Conservation (phyloP, 2,888 invertebrate species). For the Meteorus colon region DNA sequence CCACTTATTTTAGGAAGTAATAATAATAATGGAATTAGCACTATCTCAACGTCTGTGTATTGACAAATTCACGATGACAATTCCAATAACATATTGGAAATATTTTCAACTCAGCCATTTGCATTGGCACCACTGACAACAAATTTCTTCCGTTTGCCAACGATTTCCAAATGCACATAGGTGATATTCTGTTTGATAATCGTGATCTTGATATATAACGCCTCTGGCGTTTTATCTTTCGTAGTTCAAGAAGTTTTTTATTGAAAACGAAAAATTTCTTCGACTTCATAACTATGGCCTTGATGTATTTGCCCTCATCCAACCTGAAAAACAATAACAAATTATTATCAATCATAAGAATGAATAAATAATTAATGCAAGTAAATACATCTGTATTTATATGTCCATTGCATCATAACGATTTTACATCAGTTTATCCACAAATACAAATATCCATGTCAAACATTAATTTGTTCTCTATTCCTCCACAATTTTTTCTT, state of each 20-base stretch:
- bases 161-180: constrained; percentile 20
- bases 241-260: constrained; percentile 58
- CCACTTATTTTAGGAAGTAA: constrained; percentile 3
- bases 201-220: neutral
- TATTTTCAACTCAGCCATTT: constrained; percentile 25
- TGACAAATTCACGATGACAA: constrained; percentile 28
- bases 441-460: neutral
- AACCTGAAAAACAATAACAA: constrained; percentile 50
- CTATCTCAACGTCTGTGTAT: constrained; percentile 34
- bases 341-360: neutral
- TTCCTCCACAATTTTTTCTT: neutral
- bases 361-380: neutral
- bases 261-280: constrained; percentile 61
- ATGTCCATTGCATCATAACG: neutral
- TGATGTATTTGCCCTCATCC: constrained; percentile 35
- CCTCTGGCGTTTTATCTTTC: constrained; percentile 12
- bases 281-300: constrained; percentile 56
- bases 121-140: constrained; percentile 26
- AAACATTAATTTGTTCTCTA: neutral
- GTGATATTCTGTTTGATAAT: neutral
- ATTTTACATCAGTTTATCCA: neutral
- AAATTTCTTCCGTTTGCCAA: constrained; percentile 22
- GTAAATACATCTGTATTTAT: neutral
- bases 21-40: neutral
- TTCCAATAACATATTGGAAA: constrained; percentile 23